Conservation (phyloP, 2,797 vertebrate genomes). For the Dermochelys coriacea region DNA sequence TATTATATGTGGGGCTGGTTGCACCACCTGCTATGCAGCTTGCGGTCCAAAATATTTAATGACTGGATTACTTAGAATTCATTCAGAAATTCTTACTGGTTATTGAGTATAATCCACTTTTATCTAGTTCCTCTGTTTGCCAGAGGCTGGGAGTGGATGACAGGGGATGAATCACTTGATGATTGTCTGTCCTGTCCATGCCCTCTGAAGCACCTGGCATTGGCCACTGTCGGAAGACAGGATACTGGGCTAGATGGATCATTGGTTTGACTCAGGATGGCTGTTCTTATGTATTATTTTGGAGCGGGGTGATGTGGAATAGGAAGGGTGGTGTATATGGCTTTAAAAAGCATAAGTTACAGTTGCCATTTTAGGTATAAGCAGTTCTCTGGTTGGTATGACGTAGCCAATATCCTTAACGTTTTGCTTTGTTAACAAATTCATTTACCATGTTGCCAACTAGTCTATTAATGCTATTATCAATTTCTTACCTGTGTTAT, state of each 20-base stretch:
- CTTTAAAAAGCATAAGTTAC: background rate
- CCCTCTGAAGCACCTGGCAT: too few species aligned
- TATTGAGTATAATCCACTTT: background rate
- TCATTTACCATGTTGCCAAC: background rate
- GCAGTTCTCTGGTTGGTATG: background rate
- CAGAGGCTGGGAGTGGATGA: background rate
- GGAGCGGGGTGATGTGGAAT: background rate
- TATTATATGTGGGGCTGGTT: background rate
- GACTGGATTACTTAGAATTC: background rate
- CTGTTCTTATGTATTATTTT: background rate
- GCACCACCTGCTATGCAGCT: background rate
- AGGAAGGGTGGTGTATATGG: background rate
- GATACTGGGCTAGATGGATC: background rate
- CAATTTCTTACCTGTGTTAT: background rate
- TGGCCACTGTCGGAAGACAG: background rate
- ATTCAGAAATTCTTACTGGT: background rate
- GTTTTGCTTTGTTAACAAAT: conserved; percentile 14
- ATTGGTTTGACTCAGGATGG: background rate
- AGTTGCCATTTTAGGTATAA: background rate
- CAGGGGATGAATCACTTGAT: background rate
- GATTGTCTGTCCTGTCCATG: background rate
- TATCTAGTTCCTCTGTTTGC: background rate
- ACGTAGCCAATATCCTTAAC: background rate
- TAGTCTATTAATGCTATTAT: background rate
- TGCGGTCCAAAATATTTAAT: background rate